Conservation (phyloP, 2,113 vertebrate genomes). For the Onychostruthus taczanowskii region DNA sequence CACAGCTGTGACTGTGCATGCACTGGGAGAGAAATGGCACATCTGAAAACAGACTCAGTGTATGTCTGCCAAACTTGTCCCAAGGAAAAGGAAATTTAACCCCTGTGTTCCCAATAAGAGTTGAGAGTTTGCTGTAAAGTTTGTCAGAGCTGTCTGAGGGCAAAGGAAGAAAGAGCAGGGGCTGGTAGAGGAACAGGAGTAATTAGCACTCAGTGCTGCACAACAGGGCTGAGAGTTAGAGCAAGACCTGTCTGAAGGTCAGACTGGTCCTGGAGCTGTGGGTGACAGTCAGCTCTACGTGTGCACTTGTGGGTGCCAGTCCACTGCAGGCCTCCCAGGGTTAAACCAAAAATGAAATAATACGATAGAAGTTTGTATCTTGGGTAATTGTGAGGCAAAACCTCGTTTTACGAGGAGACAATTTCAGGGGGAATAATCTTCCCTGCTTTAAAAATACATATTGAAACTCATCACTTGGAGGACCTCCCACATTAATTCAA, state of each 20-base stretch:
- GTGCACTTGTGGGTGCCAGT: not conserved
- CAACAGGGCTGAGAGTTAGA: not conserved
- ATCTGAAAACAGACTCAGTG: not conserved
- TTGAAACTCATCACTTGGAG: not conserved
- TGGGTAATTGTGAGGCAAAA: not conserved
- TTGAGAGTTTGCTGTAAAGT: not conserved
- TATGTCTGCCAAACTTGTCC: not conserved
- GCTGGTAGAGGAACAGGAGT: not conserved
- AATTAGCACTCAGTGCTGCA: not conserved
- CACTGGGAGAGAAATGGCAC: not conserved
- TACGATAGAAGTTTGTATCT: not conserved
- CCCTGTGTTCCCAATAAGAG: not conserved
- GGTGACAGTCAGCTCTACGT: not conserved
- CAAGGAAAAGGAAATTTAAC: not conserved
- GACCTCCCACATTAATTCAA: not conserved
- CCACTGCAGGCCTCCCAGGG: not conserved
- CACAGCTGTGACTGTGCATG: conserved; percentile 27
- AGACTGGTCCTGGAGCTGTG: not conserved
- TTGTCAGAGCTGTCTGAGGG: not conserved
- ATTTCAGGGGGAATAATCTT: not conserved
- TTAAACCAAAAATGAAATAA: not conserved
- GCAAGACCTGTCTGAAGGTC: not conserved
- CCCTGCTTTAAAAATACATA: not conserved
- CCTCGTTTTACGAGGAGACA: not conserved
- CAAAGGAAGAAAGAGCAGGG: not conserved